A percentile compares a stretch with the other conserved stretches of the same genome.
Evolutionary conservation across 2,888 invertebrate species (phyloP).

Genomic region (Xanthorhoe spadicearia): DNA sequence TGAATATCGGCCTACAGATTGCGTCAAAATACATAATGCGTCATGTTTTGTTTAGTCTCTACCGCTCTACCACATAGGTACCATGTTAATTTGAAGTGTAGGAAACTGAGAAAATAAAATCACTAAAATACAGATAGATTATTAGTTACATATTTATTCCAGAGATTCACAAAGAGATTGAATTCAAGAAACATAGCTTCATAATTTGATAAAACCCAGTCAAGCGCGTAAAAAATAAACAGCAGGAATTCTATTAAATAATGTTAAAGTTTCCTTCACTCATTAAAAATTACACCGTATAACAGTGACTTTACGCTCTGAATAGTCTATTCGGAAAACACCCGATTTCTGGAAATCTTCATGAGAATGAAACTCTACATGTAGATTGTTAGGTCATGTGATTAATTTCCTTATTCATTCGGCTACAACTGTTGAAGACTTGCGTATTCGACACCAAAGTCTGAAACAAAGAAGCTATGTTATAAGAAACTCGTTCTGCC

Average conservation of each 20-base stretch:
- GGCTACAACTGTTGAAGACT: conserved; percentile 41
- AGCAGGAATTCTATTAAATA: too few species aligned
- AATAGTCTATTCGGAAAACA: too few species aligned
- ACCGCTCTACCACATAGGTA: neutral
- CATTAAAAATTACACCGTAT: too few species aligned
- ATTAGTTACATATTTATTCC: neutral
- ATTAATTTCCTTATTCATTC: conserved; percentile 22
- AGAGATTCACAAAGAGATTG: conserved; percentile 20
- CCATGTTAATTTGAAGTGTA: neutral
- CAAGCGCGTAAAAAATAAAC: too few species aligned
- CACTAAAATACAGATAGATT: neutral
- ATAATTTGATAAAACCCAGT: too few species aligned
- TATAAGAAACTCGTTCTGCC: neutral
- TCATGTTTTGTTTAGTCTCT: neutral
- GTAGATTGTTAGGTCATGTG: neutral
- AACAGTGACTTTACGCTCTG: too few species aligned
- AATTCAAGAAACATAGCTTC: neutral
- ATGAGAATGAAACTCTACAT: too few species aligned
- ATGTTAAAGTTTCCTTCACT: too few species aligned
- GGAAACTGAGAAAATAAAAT: neutral
- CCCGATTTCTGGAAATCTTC: too few species aligned
- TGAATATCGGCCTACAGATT: neutral
- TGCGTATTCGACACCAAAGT: conserved; percentile 46
- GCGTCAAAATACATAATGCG: neutral
- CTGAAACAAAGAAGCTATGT: conserved; percentile 37